Evolutionary conservation across 2,113 vertebrate species (phyloP).

Genomic region (Platysternon megacephalum): DNA sequence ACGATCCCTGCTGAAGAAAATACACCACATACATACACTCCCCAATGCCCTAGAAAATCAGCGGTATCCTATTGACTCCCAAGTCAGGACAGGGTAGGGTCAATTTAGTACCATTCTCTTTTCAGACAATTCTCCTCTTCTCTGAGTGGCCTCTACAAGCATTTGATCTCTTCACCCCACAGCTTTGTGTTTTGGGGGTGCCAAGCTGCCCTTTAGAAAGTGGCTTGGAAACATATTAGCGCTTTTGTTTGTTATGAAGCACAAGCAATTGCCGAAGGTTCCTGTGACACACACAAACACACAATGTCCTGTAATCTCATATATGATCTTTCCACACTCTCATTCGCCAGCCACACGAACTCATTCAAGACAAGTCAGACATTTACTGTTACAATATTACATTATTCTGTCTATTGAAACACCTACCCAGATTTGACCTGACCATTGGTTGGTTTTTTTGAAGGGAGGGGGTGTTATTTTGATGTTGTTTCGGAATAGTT

Average conservation of each 20-base stretch:
- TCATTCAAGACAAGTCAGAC: not conserved
- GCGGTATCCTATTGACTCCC: not conserved
- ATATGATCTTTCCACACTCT: not conserved
- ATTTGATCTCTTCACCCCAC: not conserved
- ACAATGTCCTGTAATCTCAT: not conserved
- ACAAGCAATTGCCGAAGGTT: not conserved
- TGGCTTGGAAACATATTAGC: not conserved
- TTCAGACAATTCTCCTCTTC: not conserved
- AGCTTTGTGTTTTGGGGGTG: not conserved
- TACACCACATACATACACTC: not conserved
- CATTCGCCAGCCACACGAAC: not conserved
- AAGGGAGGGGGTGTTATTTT: not conserved
- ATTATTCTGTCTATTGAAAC: not conserved
- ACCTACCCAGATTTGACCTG: not conserved
- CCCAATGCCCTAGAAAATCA: not conserved
- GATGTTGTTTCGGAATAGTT: not conserved
- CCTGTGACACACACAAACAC: not conserved
- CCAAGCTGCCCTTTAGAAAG: not conserved
- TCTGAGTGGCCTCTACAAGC: not conserved
- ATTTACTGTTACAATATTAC: not conserved
- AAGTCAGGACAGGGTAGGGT: not conserved
- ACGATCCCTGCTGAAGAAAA: not conserved
- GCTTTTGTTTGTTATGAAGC: not conserved
- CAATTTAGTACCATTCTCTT: not conserved
- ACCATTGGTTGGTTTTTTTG: not conserved